Evolutionary conservation across 2,113 vertebrate species (phyloP).

Genomic region (Bostrychus sinensis): DNA sequence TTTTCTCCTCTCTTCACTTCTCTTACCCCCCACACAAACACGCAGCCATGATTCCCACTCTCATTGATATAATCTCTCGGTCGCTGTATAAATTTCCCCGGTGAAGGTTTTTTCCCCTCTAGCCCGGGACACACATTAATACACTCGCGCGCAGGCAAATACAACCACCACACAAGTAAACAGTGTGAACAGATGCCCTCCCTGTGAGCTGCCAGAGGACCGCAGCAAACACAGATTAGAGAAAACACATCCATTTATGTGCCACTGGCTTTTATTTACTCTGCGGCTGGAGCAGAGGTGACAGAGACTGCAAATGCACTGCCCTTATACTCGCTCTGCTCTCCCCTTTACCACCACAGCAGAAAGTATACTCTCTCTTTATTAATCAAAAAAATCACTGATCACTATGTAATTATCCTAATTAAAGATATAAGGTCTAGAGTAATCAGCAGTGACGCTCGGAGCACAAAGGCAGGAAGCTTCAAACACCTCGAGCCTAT

Average conservation of each 20-base stretch:
- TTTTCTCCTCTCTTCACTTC: background rate
- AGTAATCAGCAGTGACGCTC: constrained; percentile 36
- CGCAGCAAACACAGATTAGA: constrained; percentile 74
- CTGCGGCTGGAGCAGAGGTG: constrained; percentile 11
- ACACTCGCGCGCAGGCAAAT: constrained; percentile 8
- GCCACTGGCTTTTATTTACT: constrained; percentile 64
- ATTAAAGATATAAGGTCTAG: constrained; percentile 39
- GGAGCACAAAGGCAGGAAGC: constrained; percentile 49
- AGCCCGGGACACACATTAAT: constrained; percentile 6
- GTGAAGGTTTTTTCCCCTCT: constrained; percentile 15
- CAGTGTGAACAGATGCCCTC: constrained; percentile 39
- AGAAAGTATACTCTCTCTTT: constrained; percentile 11
- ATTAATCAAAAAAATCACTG: constrained; percentile 9
- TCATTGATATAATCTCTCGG: constrained; percentile 31
- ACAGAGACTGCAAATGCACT: constrained; percentile 39
- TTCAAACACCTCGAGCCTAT: constrained; percentile 23
- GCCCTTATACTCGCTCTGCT: background rate
- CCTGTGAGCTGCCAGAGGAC: constrained; percentile 38
- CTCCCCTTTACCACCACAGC: constrained; percentile 6
- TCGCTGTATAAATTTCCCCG: constrained; percentile 38
- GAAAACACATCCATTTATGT: constrained; percentile 69
- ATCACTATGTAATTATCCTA: constrained; percentile 54
- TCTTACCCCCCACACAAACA: too few species aligned
- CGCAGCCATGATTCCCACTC: constrained; percentile 13
- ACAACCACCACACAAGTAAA: constrained; percentile 19